These are phyloP conservation scores for Elysia crispata DNA, from an alignment of 2,888 invertebrate genomes.

Conservation along the genomic window DNA sequence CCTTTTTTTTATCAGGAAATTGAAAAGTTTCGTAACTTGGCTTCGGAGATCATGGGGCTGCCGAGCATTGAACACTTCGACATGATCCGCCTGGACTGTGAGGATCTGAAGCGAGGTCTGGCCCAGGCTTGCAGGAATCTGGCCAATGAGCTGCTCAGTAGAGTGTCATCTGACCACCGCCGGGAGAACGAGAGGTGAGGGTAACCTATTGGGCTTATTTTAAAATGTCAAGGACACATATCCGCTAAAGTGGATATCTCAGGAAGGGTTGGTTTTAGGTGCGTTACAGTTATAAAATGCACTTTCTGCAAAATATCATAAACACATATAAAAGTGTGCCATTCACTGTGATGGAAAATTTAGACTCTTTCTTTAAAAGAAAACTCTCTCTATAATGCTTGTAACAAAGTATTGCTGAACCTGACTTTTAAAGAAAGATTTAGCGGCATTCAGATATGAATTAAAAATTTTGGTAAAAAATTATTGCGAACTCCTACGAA, in stretches of 20 bases:
- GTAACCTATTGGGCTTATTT: too few species aligned
- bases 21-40: constrained; percentile 73
- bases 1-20: constrained; percentile 69
- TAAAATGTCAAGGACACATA: too few species aligned
- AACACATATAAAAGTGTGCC: too few species aligned
- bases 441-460: too few species aligned
- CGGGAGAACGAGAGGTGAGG: constrained; percentile 72
- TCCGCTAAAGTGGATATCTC: too few species aligned
- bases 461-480: too few species aligned
- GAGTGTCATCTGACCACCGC: constrained; percentile 75
- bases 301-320: not conserved
- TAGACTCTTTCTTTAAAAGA: too few species aligned
- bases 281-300: not conserved
- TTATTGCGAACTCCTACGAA: too few species aligned
- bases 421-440: too few species aligned
- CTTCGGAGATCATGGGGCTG: constrained; percentile 74
- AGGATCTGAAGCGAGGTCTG: constrained; percentile 77
- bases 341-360: too few species aligned
- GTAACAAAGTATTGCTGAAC: too few species aligned
- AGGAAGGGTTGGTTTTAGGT: not conserved
- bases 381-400: too few species aligned
- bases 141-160: constrained; percentile 73
- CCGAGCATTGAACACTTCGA: constrained; percentile 77
- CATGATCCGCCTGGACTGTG: constrained; percentile 77
- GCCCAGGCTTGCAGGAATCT: constrained; percentile 73